Conservation (phyloP, 2,797 vertebrate genomes). For the Hephaestus fuliginosus region DNA sequence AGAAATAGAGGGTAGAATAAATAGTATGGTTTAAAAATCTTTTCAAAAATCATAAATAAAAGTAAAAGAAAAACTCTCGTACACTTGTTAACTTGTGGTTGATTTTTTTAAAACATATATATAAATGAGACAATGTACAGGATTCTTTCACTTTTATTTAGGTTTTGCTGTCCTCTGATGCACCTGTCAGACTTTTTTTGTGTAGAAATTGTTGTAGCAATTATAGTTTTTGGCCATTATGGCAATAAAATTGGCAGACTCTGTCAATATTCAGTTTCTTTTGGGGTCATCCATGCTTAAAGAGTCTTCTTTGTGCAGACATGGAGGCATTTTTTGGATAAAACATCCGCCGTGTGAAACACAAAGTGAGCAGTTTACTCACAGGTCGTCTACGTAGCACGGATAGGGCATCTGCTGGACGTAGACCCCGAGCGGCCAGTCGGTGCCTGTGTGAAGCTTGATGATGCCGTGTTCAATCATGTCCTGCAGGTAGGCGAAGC, state of each 20-base stretch:
- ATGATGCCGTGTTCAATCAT: slow-evolving; percentile 96
- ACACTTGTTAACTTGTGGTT: neutral
- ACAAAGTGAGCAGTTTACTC: slow-evolving; percentile 74
- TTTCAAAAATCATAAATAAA: neutral
- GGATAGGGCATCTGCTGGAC: slow-evolving; percentile 99
- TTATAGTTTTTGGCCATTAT: too few relatives aligned
- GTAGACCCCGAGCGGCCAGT: slow-evolving; percentile 91
- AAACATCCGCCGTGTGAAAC: neutral
- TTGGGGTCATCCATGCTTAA: neutral
- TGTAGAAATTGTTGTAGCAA: neutral
- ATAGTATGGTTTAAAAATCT: neutral
- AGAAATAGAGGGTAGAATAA: neutral
- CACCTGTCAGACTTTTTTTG: neutral
- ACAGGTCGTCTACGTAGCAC: slow-evolving; percentile 97
- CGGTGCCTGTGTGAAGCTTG: slow-evolving; percentile 87
- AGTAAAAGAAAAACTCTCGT: neutral
- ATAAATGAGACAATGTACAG: neutral
- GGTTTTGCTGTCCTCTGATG: neutral
- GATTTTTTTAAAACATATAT: neutral
- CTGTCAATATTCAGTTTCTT: neutral
- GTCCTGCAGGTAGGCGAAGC: slow-evolving; percentile 97
- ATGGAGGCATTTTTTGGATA: neutral
- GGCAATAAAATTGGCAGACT: neutral
- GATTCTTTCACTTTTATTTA: neutral
- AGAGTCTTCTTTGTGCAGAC: neutral